Conservation (phyloP, 2,888 invertebrate species). For the Rotaria socialis region DNA sequence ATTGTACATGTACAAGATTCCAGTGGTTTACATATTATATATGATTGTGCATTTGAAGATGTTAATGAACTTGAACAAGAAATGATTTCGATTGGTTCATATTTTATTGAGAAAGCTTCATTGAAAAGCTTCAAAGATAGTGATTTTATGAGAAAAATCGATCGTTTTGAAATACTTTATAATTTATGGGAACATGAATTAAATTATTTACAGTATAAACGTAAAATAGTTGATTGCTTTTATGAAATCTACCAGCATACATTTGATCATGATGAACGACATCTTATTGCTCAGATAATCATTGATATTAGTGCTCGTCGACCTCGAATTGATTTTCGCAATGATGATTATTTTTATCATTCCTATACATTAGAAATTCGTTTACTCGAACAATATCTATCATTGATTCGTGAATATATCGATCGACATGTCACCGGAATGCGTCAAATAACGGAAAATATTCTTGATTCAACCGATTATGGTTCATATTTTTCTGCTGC, state of each 20-base stretch:
- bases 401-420: background rate
- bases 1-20: slow-evolving; percentile 59
- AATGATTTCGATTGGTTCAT: slow-evolving; percentile 54
- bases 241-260: slow-evolving; percentile 59
- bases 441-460: slow-evolving; percentile 8
- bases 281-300: slow-evolving; percentile 55
- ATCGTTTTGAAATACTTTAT: slow-evolving; percentile 57
- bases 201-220: slow-evolving; percentile 52
- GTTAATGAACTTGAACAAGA: slow-evolving; percentile 54
- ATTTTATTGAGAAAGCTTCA: slow-evolving; percentile 57
- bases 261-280: slow-evolving; percentile 56
- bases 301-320: slow-evolving; percentile 55
- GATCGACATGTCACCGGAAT: background rate
- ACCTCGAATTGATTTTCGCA: slow-evolving; percentile 54
- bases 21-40: slow-evolving; percentile 55
- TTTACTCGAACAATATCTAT: background rate
- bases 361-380: slow-evolving; percentile 54
- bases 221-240: slow-evolving; percentile 58
- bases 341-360: slow-evolving; percentile 54
- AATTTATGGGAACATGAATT: slow-evolving; percentile 58
- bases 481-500: background rate
- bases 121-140: slow-evolving; percentile 48
- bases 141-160: slow-evolving; percentile 51
- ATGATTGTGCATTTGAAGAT: slow-evolving; percentile 55
- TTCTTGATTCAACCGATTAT: background rate